These are phyloP conservation scores for Caradrina clavipalpis DNA, from an alignment of 2,888 invertebrate genomes.

Conservation along the genomic window DNA sequence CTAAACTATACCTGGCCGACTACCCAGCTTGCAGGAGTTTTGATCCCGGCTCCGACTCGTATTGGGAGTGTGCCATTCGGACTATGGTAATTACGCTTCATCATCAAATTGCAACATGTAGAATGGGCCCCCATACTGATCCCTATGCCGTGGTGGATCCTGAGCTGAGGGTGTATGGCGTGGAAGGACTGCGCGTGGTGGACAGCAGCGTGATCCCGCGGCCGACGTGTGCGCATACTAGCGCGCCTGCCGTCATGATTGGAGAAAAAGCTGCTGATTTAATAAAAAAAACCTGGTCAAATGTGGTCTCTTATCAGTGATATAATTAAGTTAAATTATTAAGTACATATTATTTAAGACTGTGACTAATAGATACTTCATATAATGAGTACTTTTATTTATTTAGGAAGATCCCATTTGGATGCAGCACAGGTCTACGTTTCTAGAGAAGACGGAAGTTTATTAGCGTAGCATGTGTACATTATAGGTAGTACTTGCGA, in stretches of 20 bases:
- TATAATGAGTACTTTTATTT: slow-evolving; percentile 12
- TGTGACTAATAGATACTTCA: slow-evolving; percentile 29
- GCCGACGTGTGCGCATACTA: slow-evolving; percentile 92
- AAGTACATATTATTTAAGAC: slow-evolving; percentile 26
- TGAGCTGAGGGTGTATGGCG: slow-evolving; percentile 92
- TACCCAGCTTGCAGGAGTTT: slow-evolving; percentile 89
- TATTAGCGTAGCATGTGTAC: neutral
- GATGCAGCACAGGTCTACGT: neutral
- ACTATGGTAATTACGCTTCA: slow-evolving; percentile 90
- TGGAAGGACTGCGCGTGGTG: slow-evolving; percentile 92
- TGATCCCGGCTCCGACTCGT: slow-evolving; percentile 91
- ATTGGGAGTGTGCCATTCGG: slow-evolving; percentile 93
- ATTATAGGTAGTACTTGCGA: too few relatives aligned
- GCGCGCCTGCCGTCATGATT: slow-evolving; percentile 93
- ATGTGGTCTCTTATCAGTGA: slow-evolving; percentile 63
- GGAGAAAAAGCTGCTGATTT: slow-evolving; percentile 94
- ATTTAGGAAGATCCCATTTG: neutral
- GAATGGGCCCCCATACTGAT: slow-evolving; percentile 93
- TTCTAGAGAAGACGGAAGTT: neutral
- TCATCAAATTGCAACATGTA: slow-evolving; percentile 93
- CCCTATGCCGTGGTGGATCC: slow-evolving; percentile 92
- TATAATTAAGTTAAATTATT: slow-evolving; percentile 39
- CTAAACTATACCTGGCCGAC: slow-evolving; percentile 87
- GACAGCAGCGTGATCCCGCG: slow-evolving; percentile 93
- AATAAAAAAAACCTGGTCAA: slow-evolving; percentile 91